Base-by-base conservation (phyloP, 2,888 invertebrate species). In the Petrolisthes manimaculis region DNA sequence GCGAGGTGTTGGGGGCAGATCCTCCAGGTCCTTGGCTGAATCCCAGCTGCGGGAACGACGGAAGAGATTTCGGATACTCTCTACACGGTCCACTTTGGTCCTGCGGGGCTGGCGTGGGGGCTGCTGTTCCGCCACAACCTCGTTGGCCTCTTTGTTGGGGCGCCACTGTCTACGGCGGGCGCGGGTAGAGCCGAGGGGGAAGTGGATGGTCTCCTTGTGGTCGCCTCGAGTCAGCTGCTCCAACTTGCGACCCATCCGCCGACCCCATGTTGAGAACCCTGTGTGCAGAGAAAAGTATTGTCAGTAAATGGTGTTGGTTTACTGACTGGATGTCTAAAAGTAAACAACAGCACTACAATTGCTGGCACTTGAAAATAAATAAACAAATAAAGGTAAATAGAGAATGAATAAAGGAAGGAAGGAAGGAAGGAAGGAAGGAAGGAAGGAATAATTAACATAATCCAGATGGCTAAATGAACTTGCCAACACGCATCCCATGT, bases 161-260 rank as follows among this genome's bases (percentile, higher is more conserved):
- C 85, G 89, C 88, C 86, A 89, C 78, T 90, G 87, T 78, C 87
- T 86, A 67, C 89, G 85, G 56, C 89, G 84, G 67, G 89, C 84
- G 21, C 90, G 88, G 21, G 90, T 88, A 61, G 90, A 90, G 51
- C 90, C 90, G n/a, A 90, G 88, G 4, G 90, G 90, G 78, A 90
- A 90, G 84, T 90, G 89, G 86, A 91, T 91, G 88, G 94, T 92
- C 92, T 95, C 95, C 93, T 95, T 95, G 92, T 94, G 93, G 86
- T 96, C 95, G 85, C 94, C 93, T 91, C 95, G 95, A 91, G 96
- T 95, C 90, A 96, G 94, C 92, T 96, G 95, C 92, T 96, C 96
- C 92, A 96, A 94, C 93, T 96, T 96, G 92, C 95, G 95, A 91
- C 96, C 96, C 96, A 96, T 96, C 91, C 95, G 95, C 90, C 96